Conservation (phyloP, 2,113 vertebrate genomes). For the Sitta europaea region DNA sequence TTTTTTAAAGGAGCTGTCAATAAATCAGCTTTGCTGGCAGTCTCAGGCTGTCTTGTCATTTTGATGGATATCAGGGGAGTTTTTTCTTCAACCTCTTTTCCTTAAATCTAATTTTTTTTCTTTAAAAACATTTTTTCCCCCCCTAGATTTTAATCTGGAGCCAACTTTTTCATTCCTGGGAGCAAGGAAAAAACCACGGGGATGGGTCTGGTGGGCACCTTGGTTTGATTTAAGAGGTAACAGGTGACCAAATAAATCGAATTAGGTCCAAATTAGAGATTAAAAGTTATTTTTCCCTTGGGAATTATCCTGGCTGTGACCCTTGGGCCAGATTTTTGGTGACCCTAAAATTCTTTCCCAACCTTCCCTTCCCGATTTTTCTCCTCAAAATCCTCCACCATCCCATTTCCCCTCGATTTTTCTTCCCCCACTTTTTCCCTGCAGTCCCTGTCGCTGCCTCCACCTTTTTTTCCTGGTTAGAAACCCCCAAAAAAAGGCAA, state of each 20-base stretch:
- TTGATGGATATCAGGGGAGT: too few relatives aligned
- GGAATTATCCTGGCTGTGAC: not conserved
- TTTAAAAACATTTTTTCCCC: too few relatives aligned
- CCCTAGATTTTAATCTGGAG: not conserved
- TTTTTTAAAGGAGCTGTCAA: not conserved
- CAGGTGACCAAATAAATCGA: not conserved
- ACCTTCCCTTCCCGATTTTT: not conserved
- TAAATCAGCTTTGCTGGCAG: not conserved
- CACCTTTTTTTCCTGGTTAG: accelerated
- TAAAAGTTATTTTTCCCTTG: not conserved
- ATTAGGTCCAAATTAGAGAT: not conserved
- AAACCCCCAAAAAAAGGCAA: not conserved
- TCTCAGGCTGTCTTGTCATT: not conserved
- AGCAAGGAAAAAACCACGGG: not conserved
- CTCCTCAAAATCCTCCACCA: not conserved
- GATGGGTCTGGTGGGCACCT: not conserved
- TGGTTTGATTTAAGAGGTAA: not conserved
- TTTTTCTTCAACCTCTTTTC: too few relatives aligned
- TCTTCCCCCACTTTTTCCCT: not conserved
- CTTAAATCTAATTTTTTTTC: too few relatives aligned
- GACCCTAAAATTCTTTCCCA: not conserved
- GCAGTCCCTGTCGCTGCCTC: too few relatives aligned
- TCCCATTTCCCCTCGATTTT: not conserved
- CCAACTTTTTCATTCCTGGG: not conserved
- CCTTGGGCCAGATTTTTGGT: not conserved